A percentile compares a stretch with the other conserved stretches of the same genome.
Conservation (phyloP, 1,140 invertebrate species). For the Trialeurodes vaporariorum region DNA sequence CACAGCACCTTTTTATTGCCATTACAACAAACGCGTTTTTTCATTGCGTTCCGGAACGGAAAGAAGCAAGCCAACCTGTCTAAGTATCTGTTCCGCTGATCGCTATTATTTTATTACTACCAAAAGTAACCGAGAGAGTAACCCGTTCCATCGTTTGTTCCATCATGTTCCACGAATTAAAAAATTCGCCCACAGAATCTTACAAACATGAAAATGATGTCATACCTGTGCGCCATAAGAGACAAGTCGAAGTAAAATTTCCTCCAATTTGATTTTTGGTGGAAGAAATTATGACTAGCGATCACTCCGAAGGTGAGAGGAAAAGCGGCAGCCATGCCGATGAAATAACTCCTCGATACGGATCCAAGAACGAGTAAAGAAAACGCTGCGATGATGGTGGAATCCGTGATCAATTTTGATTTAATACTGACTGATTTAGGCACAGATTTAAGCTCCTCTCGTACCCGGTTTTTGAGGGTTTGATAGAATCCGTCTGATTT, state of each 20-base stretch:
- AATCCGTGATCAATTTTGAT: slow-evolving; percentile 30
- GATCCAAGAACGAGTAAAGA: slow-evolving; percentile 40
- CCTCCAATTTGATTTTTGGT: slow-evolving; percentile 63
- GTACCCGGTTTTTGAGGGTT: slow-evolving; percentile 39
- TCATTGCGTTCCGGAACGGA: too few species aligned
- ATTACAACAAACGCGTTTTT: too few species aligned
- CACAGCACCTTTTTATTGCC: too few species aligned
- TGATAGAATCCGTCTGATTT: slow-evolving; percentile 53
- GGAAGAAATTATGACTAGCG: slow-evolving; percentile 69
- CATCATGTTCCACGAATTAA: too few species aligned
- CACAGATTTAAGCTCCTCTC: slow-evolving; percentile 1
- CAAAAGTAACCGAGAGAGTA: too few species aligned
- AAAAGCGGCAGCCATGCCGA: slow-evolving; percentile 40
- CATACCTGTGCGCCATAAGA: slow-evolving; percentile 47
- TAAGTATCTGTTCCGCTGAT: too few species aligned
- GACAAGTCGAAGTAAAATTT: slow-evolving; percentile 68
- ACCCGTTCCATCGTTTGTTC: too few species aligned
- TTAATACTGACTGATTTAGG: not conserved
- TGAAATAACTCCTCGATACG: slow-evolving; percentile 32
- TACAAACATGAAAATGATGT: too few species aligned
- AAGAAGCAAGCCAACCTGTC: too few species aligned
- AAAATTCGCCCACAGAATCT: too few species aligned
- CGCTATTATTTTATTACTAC: too few species aligned
- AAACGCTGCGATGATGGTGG: slow-evolving; percentile 38
- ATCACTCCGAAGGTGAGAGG: slow-evolving; percentile 44